These are phyloP conservation scores for Drosophila teissieri DNA, from an alignment of 1,140 invertebrate genomes.

Conservation along the genomic window DNA sequence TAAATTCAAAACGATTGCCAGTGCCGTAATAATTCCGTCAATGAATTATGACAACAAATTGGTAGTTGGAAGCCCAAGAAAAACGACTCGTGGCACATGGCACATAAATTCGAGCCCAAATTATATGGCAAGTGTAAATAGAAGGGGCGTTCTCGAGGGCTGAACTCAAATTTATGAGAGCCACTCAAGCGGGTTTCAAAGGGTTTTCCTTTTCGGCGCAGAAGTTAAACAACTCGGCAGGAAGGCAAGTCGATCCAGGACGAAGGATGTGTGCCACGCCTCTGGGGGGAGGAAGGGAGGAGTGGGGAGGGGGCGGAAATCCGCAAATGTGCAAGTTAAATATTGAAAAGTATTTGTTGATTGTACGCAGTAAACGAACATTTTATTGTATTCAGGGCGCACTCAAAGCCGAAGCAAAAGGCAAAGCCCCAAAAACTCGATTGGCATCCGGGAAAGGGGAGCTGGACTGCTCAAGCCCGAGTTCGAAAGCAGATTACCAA, in stretches of 20 bases:
- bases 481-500: conserved; percentile 49
- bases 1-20: conserved; percentile 51
- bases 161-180: conserved; percentile 45
- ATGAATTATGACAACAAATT: conserved; percentile 77
- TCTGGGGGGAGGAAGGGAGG: neutral
- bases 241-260: conserved; percentile 10
- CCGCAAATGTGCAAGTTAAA: conserved; percentile 62
- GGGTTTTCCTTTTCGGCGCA: conserved; percentile 36
- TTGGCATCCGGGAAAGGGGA: conserved; percentile 29
- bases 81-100: conserved; percentile 43
- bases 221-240: conserved; percentile 32
- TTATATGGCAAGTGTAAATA: conserved; percentile 57
- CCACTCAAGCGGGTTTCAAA: conserved; percentile 54
- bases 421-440: conserved; percentile 19
- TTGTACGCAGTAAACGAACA: conserved; percentile 49
- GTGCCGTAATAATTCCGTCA: conserved; percentile 65
- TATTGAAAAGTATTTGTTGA: conserved; percentile 69
- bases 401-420: conserved; percentile 3
- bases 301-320: conserved; percentile 28
- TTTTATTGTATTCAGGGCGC: conserved; percentile 31
- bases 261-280: conserved; percentile 29
- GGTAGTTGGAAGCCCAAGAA: conserved; percentile 44
- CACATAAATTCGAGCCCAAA: conserved; percentile 70
- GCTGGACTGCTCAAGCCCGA: neutral
- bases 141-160: conserved; percentile 1